phyloP scores from a whole-genome alignment of 2,888 invertebrate species.

The Amiota mariae region DNA sequence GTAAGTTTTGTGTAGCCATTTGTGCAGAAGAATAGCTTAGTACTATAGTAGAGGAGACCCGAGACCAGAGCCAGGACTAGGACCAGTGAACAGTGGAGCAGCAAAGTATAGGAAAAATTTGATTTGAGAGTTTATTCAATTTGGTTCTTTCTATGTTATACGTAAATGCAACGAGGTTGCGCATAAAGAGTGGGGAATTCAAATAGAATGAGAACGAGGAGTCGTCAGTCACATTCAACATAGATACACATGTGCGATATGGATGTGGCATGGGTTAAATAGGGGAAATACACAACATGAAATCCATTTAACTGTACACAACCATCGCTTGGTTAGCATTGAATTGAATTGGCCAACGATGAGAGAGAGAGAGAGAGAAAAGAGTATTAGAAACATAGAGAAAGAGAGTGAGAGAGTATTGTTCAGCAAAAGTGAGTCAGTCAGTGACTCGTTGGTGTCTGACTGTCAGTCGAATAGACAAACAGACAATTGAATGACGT shows the following conservation, averaged over 20 bases:
- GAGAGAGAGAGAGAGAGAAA: too few relatives aligned
- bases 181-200: not conserved
- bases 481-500: not conserved
- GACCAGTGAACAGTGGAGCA: not conserved
- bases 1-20: conserved; percentile 37
- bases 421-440: conserved; percentile 26
- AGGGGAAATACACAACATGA: conserved; percentile 20
- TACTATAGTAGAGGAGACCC: too few relatives aligned
- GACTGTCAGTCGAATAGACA: conserved; percentile 47
- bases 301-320: conserved; percentile 29
- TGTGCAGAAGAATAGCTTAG: conserved; percentile 16
- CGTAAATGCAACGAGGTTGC: conserved; percentile 16
- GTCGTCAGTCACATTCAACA: too few relatives aligned
- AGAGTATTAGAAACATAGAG: too few relatives aligned
- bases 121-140: conserved; percentile 66
- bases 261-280: not conserved
- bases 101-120: conserved; percentile 62
- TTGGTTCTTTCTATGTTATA: conserved; percentile 41
- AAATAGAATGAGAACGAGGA: not conserved
- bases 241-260: not conserved
- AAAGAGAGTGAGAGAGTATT: too few relatives aligned
- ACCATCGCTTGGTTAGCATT: conserved; percentile 13
- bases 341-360: too few relatives aligned
- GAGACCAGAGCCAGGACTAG: not conserved
- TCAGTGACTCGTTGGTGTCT: conserved; percentile 28